These are phyloP conservation scores for Sinhomidia bicolor DNA, from an alignment of 2,888 invertebrate genomes.

Conservation along the genomic window DNA sequence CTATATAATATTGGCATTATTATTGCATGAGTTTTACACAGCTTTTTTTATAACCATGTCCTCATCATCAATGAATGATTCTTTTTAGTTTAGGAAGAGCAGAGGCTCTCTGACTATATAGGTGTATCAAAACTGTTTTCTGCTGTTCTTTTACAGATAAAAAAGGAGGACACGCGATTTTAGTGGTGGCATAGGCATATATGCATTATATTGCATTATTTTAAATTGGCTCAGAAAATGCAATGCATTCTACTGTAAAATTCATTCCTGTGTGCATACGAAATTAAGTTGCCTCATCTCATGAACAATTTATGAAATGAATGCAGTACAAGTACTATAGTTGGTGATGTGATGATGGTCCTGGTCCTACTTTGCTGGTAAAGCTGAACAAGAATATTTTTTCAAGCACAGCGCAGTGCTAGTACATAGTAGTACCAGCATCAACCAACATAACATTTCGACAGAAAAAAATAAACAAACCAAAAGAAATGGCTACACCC, in stretches of 20 bases:
- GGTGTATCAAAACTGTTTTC: too few relatives aligned
- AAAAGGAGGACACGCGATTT: too few relatives aligned
- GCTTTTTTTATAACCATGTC: too few relatives aligned
- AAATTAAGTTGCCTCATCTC: slow-evolving; percentile 26
- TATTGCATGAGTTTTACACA: too few relatives aligned
- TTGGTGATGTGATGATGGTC: background rate
- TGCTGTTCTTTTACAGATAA: too few relatives aligned
- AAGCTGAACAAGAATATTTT: background rate
- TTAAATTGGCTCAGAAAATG: background rate
- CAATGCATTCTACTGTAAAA: background rate
- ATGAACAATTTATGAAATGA: slow-evolving; percentile 38
- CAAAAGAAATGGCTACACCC: background rate
- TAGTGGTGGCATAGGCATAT: too few relatives aligned
- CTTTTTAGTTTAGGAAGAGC: too few relatives aligned
- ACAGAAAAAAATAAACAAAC: background rate
- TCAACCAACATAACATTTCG: background rate
- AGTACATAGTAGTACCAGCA: background rate
- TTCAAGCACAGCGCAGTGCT: too few relatives aligned
- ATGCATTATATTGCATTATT: background rate
- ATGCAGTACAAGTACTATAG: background rate
- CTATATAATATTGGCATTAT: too few relatives aligned
- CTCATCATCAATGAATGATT: too few relatives aligned
- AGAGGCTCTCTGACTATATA: too few relatives aligned
- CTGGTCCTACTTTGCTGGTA: background rate
- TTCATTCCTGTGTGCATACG: slow-evolving; percentile 28